Conservation (phyloP, 2,797 vertebrate genomes). For the Acanthis flammea region DNA sequence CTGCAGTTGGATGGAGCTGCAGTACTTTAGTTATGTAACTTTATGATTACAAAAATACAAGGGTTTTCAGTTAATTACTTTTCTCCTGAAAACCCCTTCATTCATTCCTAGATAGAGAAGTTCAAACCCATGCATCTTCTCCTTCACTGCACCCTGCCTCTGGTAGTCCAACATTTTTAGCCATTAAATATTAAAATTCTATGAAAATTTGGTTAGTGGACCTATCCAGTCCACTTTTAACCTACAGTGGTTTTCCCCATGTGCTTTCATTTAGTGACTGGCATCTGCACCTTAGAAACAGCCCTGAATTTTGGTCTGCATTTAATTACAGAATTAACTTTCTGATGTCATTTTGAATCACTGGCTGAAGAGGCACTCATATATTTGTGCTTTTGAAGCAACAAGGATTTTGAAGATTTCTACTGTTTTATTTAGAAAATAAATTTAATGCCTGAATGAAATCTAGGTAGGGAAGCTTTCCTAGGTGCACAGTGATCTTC, state of each 20-base stretch:
- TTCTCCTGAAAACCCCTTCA: not conserved
- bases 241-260: not conserved
- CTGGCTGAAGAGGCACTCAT: not conserved
- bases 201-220: too few relatives aligned
- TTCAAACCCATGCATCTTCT: not conserved
- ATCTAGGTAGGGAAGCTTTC: not conserved
- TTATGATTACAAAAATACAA: not conserved
- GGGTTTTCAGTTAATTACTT: not conserved
- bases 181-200: not conserved
- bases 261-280: not conserved
- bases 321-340: not conserved
- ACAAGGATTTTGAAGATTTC: not conserved
- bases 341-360: not conserved
- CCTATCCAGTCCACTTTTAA: not conserved
- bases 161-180: not conserved
- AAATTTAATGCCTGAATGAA: not conserved
- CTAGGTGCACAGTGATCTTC: not conserved
- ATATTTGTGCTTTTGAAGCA: not conserved
- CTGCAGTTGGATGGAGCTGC: not conserved
- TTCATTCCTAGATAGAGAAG: not conserved
- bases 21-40: not conserved
- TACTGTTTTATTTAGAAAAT: not conserved
- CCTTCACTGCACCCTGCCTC: not conserved
- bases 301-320: not conserved
- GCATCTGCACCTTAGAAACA: not conserved